Base-by-base conservation (phyloP, 2,888 invertebrate genomes). In the Tineola bisselliella region DNA sequence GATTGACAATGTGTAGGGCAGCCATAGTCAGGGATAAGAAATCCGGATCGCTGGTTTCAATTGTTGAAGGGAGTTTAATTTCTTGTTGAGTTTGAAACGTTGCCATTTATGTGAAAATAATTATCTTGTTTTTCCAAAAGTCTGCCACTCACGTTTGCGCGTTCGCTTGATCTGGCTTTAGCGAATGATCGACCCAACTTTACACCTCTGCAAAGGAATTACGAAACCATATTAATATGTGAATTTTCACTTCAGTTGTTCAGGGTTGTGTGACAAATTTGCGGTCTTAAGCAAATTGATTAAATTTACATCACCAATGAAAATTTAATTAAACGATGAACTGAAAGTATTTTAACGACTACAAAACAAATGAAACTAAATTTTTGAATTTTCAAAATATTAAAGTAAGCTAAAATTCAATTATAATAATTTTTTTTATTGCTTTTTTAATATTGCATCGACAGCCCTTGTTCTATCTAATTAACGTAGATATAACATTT, bases 1-100 rank as follows among this genome's bases (percentile, higher is more conserved):
- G 86, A 68, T 73, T 84, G 44, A 83, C 81, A 19, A 88, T 72
- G 6, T 84, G 80, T 17, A 88, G 74, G 5, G 88, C 88, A 5
- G 88, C 82, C 83, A 88, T 81, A 2, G 88, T 84, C 0, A 88
- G 66, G 19, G 87, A 81, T 69, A 88, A 68, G 62, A 87, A 69
- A 30, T 83, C 81, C 54, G 70, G 71, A 15, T 81, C 79, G 65
- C 82, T 76, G 54, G 74, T 75, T 0, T 79, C 71, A 18, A 82
- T 68, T 30, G 81, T 67, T 18, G 77, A 68, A 13, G 63, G 66
- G 58, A 84, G 75, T 63, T 67, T 81, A 62, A 82, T 74, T 62
- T 82, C 81, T 43, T 76, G 72, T 52, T 75, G 70, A 60, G 76
- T 69, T 71, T 84, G 84, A 44, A 86, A 76, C 60, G 82, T 77